These are phyloP conservation scores for Xiphophorus couchianus DNA, from an alignment of 2,113 vertebrate species.

Conservation along the genomic window DNA sequence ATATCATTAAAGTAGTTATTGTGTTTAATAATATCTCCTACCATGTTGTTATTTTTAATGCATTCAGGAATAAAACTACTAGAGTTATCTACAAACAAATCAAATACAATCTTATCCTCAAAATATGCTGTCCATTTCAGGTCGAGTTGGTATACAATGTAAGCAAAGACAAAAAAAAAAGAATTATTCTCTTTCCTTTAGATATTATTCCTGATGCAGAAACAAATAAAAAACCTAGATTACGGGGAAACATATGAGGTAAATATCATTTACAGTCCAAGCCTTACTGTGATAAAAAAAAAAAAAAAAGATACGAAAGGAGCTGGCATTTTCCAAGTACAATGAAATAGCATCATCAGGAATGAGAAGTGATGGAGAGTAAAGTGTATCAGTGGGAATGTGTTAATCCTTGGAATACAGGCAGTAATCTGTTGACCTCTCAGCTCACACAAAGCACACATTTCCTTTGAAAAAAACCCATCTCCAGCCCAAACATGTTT, in stretches of 20 bases:
- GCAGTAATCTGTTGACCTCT: conserved; percentile 62
- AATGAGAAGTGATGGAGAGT: conserved; percentile 19
- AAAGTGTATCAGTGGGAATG: conserved; percentile 42
- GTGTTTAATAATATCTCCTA: too few species aligned
- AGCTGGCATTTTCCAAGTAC: conserved; percentile 1
- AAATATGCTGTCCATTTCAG: background rate
- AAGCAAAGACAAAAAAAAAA: background rate
- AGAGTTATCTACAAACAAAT: background rate
- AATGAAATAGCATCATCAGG: conserved; percentile 8
- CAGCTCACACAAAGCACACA: conserved; percentile 35
- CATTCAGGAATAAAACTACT: too few species aligned
- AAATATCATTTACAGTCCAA: too few species aligned
- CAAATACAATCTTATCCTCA: background rate
- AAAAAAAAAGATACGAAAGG: background rate
- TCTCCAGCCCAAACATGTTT: conserved; percentile 65
- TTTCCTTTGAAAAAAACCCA: conserved; percentile 45
- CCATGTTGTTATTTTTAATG: too few species aligned
- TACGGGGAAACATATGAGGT: too few species aligned
- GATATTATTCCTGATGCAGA: background rate
- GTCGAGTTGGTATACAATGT: background rate
- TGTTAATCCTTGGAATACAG: conserved; percentile 52
- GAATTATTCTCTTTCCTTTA: too few species aligned
- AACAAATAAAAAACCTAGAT: too few species aligned
- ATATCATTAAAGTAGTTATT: too few species aligned
- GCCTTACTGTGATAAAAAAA: too few species aligned